Evolutionary conservation across 2,113 vertebrate species (phyloP), one percentile per base, ranked within the genome.

Genomic region (Cavia porcellus): DNA sequence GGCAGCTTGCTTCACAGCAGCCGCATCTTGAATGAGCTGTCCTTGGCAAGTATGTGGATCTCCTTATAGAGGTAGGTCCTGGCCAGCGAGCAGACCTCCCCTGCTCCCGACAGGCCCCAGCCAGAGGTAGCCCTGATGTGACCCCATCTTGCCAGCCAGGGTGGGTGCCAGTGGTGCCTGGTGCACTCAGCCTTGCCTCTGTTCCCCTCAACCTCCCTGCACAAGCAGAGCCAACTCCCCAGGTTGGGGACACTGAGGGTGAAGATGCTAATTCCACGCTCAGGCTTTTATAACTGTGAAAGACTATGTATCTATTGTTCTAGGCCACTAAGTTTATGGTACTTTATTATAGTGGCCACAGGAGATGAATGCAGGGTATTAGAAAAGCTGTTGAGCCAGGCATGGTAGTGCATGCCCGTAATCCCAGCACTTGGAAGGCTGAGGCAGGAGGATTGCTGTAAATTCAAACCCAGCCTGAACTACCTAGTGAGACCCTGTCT

Each of bases 151-250:
- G 7, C 32, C 55, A 42, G 50, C 14, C 25, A 61, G 17, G 17
- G 28, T 50, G 47, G 47, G 22, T 4, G 9, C 45, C 80, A 32
- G 19, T 3, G 25, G 38, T 55, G 7, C 50, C 52, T 7, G 25
- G 14, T 12, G 3, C 25, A 3, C 35, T 75, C 20, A 12, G 66
- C 57, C 45, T 32, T 38, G 4, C 28, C 57, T 14, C 50, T 52
- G 30, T 55, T 22, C 20, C 7, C 55, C 25, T 45, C n/a, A 22
- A 12, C 3, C 68, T 19, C 11, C 22, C 17, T 66, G 17, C 50
- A 25, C 20, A 5, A 0, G 1, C 2, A 8, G 17, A 30, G 6
- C 72, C 22, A 28, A 38, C 57, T 19, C 3, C 0, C 20, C 35
- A 38, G 42, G 62, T 50, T 7, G 4, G 17, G 57, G 86, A 13